Conservation (phyloP, 2,797 vertebrate genomes). For the Semaprochilodus insignis region DNA sequence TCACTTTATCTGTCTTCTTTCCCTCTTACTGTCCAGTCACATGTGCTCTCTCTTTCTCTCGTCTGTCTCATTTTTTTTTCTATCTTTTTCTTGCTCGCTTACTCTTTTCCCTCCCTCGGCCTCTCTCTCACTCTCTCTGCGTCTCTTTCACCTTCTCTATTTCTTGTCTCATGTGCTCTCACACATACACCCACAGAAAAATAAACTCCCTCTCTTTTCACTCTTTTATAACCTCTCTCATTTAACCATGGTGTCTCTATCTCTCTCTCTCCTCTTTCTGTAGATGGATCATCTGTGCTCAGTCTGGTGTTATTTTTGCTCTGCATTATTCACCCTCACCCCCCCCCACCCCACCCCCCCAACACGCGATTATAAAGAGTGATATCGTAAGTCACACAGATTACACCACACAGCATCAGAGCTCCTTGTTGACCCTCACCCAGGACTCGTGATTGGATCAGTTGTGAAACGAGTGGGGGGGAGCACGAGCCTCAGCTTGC, state of each 20-base stretch:
- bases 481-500: neutral
- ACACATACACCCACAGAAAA: constrained; percentile 9
- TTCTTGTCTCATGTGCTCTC: neutral
- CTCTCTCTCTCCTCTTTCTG: neutral
- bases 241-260: constrained; percentile 2
- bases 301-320: too few species aligned
- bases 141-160: constrained; percentile 24
- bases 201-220: neutral
- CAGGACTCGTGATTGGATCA: constrained; percentile 48
- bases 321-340: constrained; percentile 4
- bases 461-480: constrained; percentile 25
- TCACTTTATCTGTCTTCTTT: neutral
- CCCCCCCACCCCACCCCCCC: neutral
- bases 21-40: neutral
- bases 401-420: constrained; percentile 16
- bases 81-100: neutral
- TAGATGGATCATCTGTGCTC: neutral
- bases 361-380: neutral
- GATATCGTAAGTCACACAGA: constrained; percentile 25
- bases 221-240: neutral
- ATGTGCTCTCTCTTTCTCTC: neutral
- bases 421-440: constrained; percentile 34
- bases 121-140: constrained; percentile 30
- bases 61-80: neutral
- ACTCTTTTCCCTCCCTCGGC: neutral